Conservation (phyloP, 30 jellyfish, hydroid and myxozoan genomes). For the Aurelia sp. region DNA sequence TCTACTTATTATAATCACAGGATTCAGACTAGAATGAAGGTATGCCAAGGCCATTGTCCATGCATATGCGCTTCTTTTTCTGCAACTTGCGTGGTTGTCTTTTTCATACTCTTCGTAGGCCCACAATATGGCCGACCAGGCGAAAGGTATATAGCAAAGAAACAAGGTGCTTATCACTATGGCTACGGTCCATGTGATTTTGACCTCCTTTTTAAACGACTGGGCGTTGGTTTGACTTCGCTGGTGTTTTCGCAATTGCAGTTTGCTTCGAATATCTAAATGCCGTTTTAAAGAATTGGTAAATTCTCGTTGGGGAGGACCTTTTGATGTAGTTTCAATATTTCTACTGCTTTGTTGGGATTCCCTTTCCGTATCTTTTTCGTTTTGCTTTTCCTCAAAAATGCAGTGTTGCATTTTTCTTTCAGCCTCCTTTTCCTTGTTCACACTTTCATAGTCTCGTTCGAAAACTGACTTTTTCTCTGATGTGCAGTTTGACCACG, state of each 20-base stretch:
- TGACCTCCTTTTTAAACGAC: slow-evolving; percentile 35
- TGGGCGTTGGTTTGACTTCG: background rate
- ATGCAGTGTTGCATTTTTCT: background rate
- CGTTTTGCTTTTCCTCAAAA: background rate
- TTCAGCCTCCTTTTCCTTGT: background rate
- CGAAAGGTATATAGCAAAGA: slow-evolving; percentile 51
- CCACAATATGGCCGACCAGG: slow-evolving; percentile 63
- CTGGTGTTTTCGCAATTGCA: background rate
- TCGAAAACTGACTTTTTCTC: background rate
- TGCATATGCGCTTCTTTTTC: slow-evolving; percentile 54
- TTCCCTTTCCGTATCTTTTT: background rate
- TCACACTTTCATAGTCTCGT: background rate
- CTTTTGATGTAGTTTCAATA: background rate
- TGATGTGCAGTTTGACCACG: background rate
- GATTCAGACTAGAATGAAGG: slow-evolving; percentile 58
- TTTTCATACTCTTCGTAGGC: slow-evolving; percentile 31
- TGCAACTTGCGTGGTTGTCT: slow-evolving; percentile 5
- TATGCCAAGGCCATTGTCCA: slow-evolving; percentile 55
- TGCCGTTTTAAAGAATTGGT: background rate
- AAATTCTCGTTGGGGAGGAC: background rate
- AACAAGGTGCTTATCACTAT: slow-evolving; percentile 39
- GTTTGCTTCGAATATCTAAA: background rate
- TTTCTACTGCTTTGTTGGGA: background rate
- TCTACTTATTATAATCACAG: slow-evolving; percentile 45
- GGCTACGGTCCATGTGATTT: slow-evolving; percentile 64